Base-by-base conservation (phyloP, 2,113 vertebrate genomes). In the Empidonax traillii region DNA sequence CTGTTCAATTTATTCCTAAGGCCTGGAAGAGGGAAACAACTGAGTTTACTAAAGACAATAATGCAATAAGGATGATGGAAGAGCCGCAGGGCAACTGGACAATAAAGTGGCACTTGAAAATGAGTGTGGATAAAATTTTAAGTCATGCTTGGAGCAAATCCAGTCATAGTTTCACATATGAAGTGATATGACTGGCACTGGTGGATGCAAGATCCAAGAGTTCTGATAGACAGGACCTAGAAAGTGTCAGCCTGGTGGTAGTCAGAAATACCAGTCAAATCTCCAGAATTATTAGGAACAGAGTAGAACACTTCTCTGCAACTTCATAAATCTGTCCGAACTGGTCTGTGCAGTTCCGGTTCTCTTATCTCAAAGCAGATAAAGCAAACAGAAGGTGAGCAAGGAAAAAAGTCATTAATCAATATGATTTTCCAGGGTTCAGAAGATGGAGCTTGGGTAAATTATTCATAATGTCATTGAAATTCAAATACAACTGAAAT, bases 381-480 rank as follows among this genome's bases (percentile, higher is more conserved):
- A 52, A 77, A 77, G 41, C 33, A 86, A 92, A 74, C 51, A 81
- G 59, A 86, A 90, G 55, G 30, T 87, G 14, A 89, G 12, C 51
- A 55, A 47, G 65, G 19, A 75, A 77, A 87, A 84, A 91, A 52
- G 19, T 7, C 15, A 33, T 69, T 90, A 69, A 90, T 92, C 75
- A 82, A 44, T 58, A 43, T 0, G 2, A 41, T 83, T 72, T 77
- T 69, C 67, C 31, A 46, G n/a, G 37, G 28, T 24, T 97, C 75
- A 78, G 19, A 87, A 83, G 84, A 59, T 47, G 67, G 51, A 94
- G 69, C 75, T 69, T 96, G n/a, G 43, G n/a, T 92, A 66, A 87
- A 92, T 94, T 94, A 90, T 97, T 94, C 16, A 83, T 65, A 75
- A 49, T 28, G 37, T 85, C 68, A 73, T 95, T 96, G 95, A 83